Base-by-base conservation (phyloP, 64 coral and sea anemone genomes). In the Trachythela sp. region DNA sequence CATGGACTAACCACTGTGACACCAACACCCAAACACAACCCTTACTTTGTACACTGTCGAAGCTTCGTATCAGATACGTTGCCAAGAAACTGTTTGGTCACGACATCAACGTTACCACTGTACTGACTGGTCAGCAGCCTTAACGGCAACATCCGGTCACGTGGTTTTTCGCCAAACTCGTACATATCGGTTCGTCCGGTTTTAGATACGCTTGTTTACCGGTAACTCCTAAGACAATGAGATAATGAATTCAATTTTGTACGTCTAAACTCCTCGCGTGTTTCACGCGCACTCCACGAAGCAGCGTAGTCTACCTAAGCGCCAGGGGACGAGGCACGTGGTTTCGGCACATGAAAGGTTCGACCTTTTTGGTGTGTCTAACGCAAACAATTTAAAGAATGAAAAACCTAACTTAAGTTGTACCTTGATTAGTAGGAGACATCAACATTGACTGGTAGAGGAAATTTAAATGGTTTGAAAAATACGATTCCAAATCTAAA, bases 11-110 rank as follows among this genome's bases (percentile, higher is more conserved):
- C n/a, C n/a, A n/a, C n/a, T n/a, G n/a, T n/a, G n/a, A n/a, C n/a
- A n/a, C n/a, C n/a, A n/a, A n/a, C n/a, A n/a, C n/a, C n/a, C n/a
- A n/a, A n/a, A n/a, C n/a, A 22, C 5, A 22, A 6, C 20, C 9
- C 75, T 80, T 80, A 80, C 75, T 80, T 80, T 80, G 75, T 80
- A 80, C 75, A 80, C 32, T 80, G 75, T 17, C 75, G 75, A 29
- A 80, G 33, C 35, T 80, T 80, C 9, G 9, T 39, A 18, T 80
- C 33, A 6, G 31, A 18, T 10, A 18, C 37, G 18, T 80, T 36
- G 18, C 75, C 75, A 35, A 80, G 37, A 39, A 80, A 80, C 33
- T 37, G 75, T 36, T 80, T 80, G 33, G 33, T 35, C 20, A 80
- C 75, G 15, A 80, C 75, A 39, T 80, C 75, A 35, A 37, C 17